phyloP scores from a whole-genome alignment of 2,888 invertebrate species.

The Anodontia alba region DNA sequence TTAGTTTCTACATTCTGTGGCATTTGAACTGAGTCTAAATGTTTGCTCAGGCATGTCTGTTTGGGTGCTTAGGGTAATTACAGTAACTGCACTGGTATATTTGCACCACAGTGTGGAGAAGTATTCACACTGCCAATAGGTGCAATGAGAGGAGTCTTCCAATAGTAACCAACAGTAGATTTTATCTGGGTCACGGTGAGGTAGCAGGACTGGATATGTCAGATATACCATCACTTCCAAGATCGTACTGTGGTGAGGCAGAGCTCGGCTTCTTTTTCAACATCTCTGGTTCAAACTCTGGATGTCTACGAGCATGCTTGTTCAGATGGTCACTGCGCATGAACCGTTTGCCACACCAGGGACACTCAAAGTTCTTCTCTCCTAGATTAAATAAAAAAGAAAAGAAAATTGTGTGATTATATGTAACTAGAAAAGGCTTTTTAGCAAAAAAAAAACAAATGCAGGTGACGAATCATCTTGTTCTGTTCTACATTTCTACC shows the following conservation, averaged over 20 bases:
- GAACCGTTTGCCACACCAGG: constrained; percentile 88
- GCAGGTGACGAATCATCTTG: too few species aligned
- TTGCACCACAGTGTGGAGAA: too few species aligned
- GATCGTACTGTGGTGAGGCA: constrained; percentile 22
- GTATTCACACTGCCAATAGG: too few species aligned
- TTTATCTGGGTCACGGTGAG: constrained; percentile 67
- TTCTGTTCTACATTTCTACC: too few species aligned
- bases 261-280: constrained; percentile 55
- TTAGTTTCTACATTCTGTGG: too few species aligned
- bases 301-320: constrained; percentile 88
- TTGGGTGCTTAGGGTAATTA: too few species aligned
- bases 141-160: too few species aligned
- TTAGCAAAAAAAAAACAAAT: background rate
- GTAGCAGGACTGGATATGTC: constrained; percentile 61
- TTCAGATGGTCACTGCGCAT: constrained; percentile 89
- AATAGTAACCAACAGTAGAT: too few species aligned
- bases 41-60: too few species aligned
- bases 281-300: constrained; percentile 87
- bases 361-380: constrained; percentile 89
- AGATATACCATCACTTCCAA: constrained; percentile 63
- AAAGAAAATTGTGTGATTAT: background rate
- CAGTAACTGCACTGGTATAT: too few species aligned
- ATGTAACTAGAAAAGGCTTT: constrained; percentile 3
- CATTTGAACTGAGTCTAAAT: too few species aligned
- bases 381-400: constrained; percentile 85